A percentile compares a stretch with the other conserved stretches of the same genome.
These are phyloP conservation scores for Pammene aurita DNA, from an alignment of 2,888 invertebrate species.

Conservation along the genomic window DNA sequence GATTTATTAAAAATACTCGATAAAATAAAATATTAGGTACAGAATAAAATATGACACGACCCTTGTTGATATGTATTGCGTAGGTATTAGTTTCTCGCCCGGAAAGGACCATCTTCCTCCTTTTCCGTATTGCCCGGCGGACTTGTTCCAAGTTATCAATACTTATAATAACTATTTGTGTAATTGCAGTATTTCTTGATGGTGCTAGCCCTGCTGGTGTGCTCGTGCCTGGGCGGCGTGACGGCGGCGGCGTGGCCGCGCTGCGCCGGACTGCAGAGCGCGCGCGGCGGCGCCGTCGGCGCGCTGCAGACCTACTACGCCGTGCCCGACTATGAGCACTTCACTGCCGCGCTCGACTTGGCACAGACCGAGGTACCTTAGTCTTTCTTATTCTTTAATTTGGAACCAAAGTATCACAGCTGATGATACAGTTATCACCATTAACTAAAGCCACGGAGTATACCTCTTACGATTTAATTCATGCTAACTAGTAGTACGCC, in stretches of 20 bases:
- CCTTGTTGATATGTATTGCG: too few species aligned
- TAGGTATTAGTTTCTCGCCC: too few species aligned
- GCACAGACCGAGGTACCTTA: conserved; percentile 86
- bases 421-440: too few species aligned
- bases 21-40: too few species aligned
- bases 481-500: too few species aligned
- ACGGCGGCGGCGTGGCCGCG: conserved; percentile 90
- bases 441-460: too few species aligned
- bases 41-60: too few species aligned
- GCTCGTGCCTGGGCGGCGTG: conserved; percentile 88
- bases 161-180: too few species aligned
- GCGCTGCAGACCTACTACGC: conserved; percentile 90
- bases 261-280: conserved; percentile 88
- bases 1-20: too few species aligned
- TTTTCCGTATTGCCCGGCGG: too few species aligned
- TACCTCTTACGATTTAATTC: background rate
- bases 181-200: conserved; percentile 86
- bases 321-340: conserved; percentile 87
- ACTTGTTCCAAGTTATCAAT: too few species aligned
- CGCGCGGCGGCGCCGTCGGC: conserved; percentile 86
- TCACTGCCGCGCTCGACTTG: conserved; percentile 91
- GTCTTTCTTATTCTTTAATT: background rate
- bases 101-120: too few species aligned
- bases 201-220: conserved; percentile 86
- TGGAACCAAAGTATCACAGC: background rate